phyloP scores from a whole-genome alignment of 2,888 invertebrate species.

The Petrophora chlorosata region DNA sequence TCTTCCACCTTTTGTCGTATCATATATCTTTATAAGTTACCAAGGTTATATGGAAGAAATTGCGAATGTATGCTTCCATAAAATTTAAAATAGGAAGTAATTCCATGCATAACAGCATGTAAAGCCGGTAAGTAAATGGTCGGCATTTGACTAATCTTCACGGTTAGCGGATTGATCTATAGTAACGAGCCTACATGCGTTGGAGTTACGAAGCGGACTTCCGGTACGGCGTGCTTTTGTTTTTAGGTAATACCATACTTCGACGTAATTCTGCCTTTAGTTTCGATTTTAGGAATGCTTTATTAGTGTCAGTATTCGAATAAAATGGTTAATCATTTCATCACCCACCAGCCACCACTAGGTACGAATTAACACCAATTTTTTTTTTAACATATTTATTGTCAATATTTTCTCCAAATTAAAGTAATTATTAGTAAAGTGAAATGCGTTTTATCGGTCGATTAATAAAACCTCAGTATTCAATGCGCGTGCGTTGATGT shows the following conservation, averaged over 20 bases:
- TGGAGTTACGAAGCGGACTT: conserved; percentile 19
- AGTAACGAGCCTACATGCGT: conserved; percentile 22
- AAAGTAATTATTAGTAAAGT: neutral
- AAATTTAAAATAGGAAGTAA: neutral
- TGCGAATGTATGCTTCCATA: conserved; percentile 8
- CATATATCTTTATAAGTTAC: too few relatives aligned
- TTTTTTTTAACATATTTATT: too few relatives aligned
- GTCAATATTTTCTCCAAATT: neutral
- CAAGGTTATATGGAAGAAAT: too few relatives aligned
- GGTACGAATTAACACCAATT: too few relatives aligned
- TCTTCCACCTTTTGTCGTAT: too few relatives aligned
- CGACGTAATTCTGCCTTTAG: neutral
- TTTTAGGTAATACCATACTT: neutral
- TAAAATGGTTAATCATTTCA: too few relatives aligned
- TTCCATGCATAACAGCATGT: neutral
- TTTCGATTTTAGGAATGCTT: too few relatives aligned
- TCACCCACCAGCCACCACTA: too few relatives aligned
- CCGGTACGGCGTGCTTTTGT: too few relatives aligned
- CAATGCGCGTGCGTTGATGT: conserved; percentile 19
- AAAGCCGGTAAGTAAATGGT: neutral
- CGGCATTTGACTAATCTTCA: conserved; percentile 25
- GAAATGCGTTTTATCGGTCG: neutral
- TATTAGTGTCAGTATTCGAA: too few relatives aligned
- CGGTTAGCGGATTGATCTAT: conserved; percentile 19
- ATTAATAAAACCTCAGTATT: neutral